Base-by-base conservation (phyloP, 2,888 invertebrate genomes). In the Prenolepis imparis region DNA sequence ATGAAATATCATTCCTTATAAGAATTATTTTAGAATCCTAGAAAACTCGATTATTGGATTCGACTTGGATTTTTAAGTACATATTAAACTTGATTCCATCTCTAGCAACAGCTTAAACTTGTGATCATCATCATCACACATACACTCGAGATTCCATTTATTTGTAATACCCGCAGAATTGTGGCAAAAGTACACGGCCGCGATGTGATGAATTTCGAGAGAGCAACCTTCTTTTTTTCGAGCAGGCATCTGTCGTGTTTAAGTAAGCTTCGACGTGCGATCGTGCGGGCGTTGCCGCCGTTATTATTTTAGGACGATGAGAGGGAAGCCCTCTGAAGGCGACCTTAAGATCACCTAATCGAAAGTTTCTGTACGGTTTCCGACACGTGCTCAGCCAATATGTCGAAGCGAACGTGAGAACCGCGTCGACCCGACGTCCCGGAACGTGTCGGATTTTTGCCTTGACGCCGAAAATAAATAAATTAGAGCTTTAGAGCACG, bases 101-200 rank as follows among this genome's bases (percentile, higher is more conserved):
- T n/a, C n/a, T n/a, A n/a, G n/a, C n/a, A 28, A 28, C 28, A 28
- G 85, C 89, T 85, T 75, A 84, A 85, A 88, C 91, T 90, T 91
- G 92, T 92, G 92, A 36, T 36, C 36, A 92, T 93, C 91, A 91
- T 93, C 92, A 88, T 87, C 28, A 28, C 28, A 28, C 1, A 82
- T 86, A 84, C 81, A 81, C 88, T 88, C 88, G 86, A 86, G 89
- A 91, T 91, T 91, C 91, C 92, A 89, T 89, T 91, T 91, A 92
- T 93, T 93, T 93, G 92, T 92, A 92, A 91, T 90, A 88, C 90
- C 89, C 91, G 90, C 88, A 87, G 89, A 86, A 88, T 86, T 88
- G 84, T 83, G 61, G 73, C 86, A 84, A 75, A 84, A 83, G 77
- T 68, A 86, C 6, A 84, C 4, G 12, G 44, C 70, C 44, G 36